Evolutionary conservation across 2,797 vertebrate species (phyloP).

Genomic region (Cephalopachus bancanus): DNA sequence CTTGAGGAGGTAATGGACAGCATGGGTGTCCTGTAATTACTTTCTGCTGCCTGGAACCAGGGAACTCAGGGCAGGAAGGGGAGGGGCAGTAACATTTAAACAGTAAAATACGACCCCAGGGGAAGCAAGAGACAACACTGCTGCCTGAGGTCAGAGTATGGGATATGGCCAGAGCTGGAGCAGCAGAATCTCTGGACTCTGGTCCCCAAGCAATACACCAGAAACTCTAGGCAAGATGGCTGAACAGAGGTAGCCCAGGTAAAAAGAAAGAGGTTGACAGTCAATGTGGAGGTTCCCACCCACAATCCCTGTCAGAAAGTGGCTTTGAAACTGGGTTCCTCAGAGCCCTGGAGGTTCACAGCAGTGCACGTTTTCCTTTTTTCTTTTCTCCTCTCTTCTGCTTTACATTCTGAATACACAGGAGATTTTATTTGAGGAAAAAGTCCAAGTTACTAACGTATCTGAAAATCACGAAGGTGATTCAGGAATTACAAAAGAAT

Average conservation of each 20-base stretch:
- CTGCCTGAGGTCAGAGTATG: neutral
- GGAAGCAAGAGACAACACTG: neutral
- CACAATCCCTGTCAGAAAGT: neutral
- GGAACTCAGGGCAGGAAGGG: neutral
- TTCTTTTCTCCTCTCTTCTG: neutral
- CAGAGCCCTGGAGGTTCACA: neutral
- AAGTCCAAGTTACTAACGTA: neutral
- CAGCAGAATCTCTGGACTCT: neutral
- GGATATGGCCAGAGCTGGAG: neutral
- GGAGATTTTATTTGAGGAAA: neutral
- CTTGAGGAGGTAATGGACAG: neutral
- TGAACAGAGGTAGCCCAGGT: neutral
- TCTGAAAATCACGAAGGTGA: neutral
- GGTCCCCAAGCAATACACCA: neutral
- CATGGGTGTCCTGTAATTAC: neutral
- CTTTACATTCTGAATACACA: neutral
- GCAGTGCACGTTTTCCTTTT: neutral
- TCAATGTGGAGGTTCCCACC: neutral
- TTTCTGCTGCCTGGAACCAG: neutral
- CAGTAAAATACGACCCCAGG: neutral
- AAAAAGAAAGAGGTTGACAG: neutral
- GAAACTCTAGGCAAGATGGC: neutral
- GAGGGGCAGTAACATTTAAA: neutral
- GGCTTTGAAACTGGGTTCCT: neutral
- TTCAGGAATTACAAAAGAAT: neutral